Conservation (phyloP, 2,113 vertebrate genomes). For the Phasianus colchicus region DNA sequence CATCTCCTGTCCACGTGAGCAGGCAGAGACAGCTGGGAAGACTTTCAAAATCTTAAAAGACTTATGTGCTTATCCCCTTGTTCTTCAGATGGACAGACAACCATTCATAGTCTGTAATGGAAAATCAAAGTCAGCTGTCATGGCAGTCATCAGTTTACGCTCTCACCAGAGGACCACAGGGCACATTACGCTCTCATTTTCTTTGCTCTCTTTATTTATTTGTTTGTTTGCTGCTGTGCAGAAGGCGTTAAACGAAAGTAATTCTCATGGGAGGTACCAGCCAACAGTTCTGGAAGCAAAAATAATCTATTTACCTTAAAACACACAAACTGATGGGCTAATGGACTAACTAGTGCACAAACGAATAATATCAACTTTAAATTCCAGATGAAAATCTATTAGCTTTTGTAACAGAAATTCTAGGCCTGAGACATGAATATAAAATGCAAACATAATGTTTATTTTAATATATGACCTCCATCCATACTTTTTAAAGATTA, state of each 20-base stretch:
- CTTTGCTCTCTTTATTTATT: not conserved
- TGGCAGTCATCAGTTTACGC: not conserved
- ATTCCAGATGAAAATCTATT: not conserved
- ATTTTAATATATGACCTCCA: not conserved
- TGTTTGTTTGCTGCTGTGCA: rapidly evolving
- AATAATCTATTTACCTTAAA: not conserved
- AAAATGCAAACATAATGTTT: not conserved
- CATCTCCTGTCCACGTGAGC: not conserved
- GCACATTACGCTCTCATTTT: not conserved
- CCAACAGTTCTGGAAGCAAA: not conserved
- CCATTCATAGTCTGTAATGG: not conserved
- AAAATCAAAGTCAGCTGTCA: not conserved
- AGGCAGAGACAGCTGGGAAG: not conserved
- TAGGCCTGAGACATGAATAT: not conserved
- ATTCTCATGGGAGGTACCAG: not conserved
- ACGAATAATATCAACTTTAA: not conserved
- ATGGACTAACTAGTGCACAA: not conserved
- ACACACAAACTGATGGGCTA: not conserved
- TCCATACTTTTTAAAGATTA: not conserved
- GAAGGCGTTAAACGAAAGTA: not conserved
- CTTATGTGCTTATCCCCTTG: not conserved
- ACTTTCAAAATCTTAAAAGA: not conserved
- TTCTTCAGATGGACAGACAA: not conserved
- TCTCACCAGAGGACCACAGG: not conserved
- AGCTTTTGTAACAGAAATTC: not conserved